A percentile compares a stretch with the other conserved stretches of the same genome.
These are phyloP conservation scores for Lysandra bellargus DNA, from an alignment of 2,888 invertebrate species.

Conservation along the genomic window DNA sequence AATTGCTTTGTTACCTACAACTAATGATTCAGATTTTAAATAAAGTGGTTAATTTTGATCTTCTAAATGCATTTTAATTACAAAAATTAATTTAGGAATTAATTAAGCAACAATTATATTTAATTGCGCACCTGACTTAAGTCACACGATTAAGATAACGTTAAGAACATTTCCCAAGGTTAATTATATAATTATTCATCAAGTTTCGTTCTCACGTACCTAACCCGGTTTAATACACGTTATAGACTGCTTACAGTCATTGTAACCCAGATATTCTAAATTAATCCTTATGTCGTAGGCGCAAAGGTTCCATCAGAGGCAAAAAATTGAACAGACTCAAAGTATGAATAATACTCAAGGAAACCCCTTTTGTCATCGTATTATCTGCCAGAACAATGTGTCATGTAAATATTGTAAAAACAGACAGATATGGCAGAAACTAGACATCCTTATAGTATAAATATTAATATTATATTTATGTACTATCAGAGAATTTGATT, in stretches of 20 bases:
- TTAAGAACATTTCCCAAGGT: constrained; percentile 5
- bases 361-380: constrained; percentile 36
- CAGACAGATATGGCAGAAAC: neutral
- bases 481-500: no score
- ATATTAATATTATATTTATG: no score
- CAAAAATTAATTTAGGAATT: neutral
- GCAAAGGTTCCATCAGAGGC: neutral
- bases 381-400: constrained; percentile 12
- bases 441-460: neutral
- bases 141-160: constrained; percentile 1
- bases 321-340: neutral
- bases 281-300: neutral
- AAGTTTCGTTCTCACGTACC: constrained; percentile 1
- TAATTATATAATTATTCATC: constrained; percentile 4
- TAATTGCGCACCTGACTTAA: neutral
- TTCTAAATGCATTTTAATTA: neutral
- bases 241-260: neutral
- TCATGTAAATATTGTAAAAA: neutral
- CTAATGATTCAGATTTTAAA: neutral
- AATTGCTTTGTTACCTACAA: neutral
- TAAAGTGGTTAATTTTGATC: neutral
- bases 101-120: neutral
- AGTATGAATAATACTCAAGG: constrained; percentile 29
- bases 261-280: neutral
- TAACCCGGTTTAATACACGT: neutral